Percentiles rank a stretch among this genome's conserved stretches.
Conservation (phyloP, 2,797 vertebrate genomes). For the Anomalospiza imberbis region DNA sequence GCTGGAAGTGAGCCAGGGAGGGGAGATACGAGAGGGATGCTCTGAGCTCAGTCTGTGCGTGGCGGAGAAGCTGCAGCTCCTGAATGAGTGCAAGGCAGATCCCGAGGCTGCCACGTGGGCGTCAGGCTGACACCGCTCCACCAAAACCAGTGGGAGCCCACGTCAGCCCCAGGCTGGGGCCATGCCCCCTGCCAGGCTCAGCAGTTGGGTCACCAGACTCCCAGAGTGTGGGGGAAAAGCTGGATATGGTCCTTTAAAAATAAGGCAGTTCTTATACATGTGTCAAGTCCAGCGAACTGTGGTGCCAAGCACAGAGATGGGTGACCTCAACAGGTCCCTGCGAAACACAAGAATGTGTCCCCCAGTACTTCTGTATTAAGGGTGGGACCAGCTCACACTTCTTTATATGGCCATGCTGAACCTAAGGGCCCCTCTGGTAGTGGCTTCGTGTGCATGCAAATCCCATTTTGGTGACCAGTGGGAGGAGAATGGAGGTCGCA, state of each 20-base stretch:
- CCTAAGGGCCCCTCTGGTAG: not conserved
- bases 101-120: not conserved
- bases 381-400: fast-evolving
- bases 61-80: not conserved
- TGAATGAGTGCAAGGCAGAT: not conserved
- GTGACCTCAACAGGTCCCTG: not conserved
- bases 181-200: not conserved
- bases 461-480: not conserved
- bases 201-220: not conserved
- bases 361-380: fast-evolving
- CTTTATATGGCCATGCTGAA: not conserved
- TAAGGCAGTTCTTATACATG: fast-evolving
- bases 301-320: fast-evolving
- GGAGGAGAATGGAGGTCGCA: not conserved
- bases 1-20: slow-evolving; percentile 23
- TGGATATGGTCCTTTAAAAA: not conserved
- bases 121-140: not conserved
- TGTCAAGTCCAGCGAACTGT: not conserved
- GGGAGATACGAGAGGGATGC: not conserved
- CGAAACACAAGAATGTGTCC: fast-evolving
- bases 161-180: not conserved
- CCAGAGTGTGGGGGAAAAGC: fast-evolving
- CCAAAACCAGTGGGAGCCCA: not conserved
- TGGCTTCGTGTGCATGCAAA: not conserved
- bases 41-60: not conserved